These are phyloP conservation scores for Sebastes hopkinsi DNA, from an alignment of 2,797 vertebrate genomes.

Conservation along the genomic window DNA sequence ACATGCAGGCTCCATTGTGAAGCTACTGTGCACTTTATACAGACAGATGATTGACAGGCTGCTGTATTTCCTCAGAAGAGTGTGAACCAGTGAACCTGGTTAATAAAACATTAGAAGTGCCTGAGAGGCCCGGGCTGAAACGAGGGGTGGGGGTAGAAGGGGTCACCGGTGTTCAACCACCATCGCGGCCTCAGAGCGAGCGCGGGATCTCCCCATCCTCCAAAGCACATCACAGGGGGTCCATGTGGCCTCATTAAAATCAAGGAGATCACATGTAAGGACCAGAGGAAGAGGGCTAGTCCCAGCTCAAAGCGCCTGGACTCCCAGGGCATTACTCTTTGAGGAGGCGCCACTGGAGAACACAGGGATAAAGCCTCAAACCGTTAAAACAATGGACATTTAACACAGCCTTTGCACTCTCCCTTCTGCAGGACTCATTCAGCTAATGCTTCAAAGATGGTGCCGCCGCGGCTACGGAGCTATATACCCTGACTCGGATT, in stretches of 20 bases:
- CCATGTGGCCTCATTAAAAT: slow-evolving; percentile 85
- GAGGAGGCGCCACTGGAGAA: slow-evolving; percentile 69
- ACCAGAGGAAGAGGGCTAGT: slow-evolving; percentile 80
- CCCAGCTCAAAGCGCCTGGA: slow-evolving; percentile 71
- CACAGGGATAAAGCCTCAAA: slow-evolving; percentile 61
- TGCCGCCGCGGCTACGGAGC: neutral
- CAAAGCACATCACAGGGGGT: slow-evolving; percentile 82
- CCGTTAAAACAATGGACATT: slow-evolving; percentile 72
- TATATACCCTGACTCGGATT: slow-evolving; percentile 46
- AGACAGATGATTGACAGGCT: slow-evolving; percentile 78
- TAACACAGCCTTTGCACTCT: slow-evolving; percentile 63
- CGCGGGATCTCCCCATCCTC: slow-evolving; percentile 56
- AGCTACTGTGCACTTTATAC: slow-evolving; percentile 58
- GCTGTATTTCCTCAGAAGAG: slow-evolving; percentile 75
- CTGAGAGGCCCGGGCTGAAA: slow-evolving; percentile 65
- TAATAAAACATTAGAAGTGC: slow-evolving; percentile 84
- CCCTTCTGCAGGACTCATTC: slow-evolving; percentile 54
- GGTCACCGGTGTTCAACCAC: slow-evolving; percentile 74
- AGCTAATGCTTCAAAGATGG: slow-evolving; percentile 64
- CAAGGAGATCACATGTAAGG: slow-evolving; percentile 84
- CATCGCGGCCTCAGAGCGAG: slow-evolving; percentile 58
- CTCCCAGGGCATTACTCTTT: slow-evolving; percentile 74
- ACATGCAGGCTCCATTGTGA: slow-evolving; percentile 49
- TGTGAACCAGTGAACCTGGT: slow-evolving; percentile 79
- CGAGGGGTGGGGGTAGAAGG: slow-evolving; percentile 44